A percentile compares a stretch with the other conserved stretches of the same genome.
phyloP scores from a whole-genome alignment of 2,888 invertebrate genomes.

The Sepioteuthis lessoniana region DNA sequence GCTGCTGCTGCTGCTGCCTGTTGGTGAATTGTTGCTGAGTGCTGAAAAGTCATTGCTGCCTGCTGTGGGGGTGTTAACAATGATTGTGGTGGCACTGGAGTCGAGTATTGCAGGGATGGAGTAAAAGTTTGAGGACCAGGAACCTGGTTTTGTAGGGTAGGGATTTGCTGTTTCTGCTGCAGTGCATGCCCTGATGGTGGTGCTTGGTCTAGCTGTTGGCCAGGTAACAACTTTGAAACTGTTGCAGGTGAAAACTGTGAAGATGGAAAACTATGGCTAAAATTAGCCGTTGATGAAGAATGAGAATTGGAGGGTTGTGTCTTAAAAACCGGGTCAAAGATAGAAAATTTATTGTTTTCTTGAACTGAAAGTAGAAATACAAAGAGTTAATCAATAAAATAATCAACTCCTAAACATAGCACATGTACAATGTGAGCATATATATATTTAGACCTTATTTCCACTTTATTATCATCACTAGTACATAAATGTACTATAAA shows the following conservation, averaged over 20 bases:
- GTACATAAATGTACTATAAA: too few species aligned
- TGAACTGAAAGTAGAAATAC: conserved; percentile 36
- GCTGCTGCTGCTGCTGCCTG: too few species aligned
- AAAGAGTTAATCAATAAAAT: neutral
- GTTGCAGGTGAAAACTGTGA: conserved; percentile 14
- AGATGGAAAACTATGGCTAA: conserved; percentile 3
- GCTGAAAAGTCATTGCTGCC: conserved; percentile 2
- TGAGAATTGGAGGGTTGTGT: conserved; percentile 6
- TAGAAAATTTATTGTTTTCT: conserved; percentile 40
- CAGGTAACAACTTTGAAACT: conserved; percentile 11
- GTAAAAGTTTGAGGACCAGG: conserved; percentile 9
- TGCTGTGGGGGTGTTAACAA: neutral
- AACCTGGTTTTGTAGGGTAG: neutral
- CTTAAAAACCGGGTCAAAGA: conserved; percentile 24
- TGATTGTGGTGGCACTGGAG: conserved; percentile 7
- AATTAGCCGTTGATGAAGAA: neutral
- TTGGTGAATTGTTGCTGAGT: neutral
- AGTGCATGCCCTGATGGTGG: neutral
- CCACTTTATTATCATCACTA: too few species aligned
- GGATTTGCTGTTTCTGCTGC: neutral
- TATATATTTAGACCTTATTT: too few species aligned
- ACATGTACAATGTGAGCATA: too few species aligned
- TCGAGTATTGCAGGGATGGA: conserved; percentile 33
- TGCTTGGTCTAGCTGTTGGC: neutral
- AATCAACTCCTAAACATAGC: neutral